Evolutionary conservation across 2,797 vertebrate genomes (phyloP).

Genomic region (Australoheros facetus): DNA sequence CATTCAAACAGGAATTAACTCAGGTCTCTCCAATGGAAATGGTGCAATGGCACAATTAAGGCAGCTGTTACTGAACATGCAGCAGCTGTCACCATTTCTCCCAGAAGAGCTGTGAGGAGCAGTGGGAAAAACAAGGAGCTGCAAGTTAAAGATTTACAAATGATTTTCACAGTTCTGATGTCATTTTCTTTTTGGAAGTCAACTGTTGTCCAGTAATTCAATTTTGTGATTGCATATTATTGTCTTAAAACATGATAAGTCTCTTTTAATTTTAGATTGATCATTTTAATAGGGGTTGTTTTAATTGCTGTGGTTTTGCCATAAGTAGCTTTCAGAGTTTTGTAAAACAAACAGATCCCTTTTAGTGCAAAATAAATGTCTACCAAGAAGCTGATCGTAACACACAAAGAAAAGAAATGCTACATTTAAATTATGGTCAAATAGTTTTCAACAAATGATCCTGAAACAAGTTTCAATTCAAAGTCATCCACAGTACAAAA

Average conservation of each 20-base stretch:
- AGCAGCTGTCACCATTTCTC: slow-evolving; percentile 60
- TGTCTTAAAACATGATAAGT: background rate
- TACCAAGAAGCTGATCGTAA: background rate
- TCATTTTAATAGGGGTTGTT: background rate
- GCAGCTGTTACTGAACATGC: slow-evolving; percentile 49
- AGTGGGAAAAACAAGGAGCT: slow-evolving; percentile 59
- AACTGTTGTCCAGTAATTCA: background rate
- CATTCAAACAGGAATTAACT: slow-evolving; percentile 59
- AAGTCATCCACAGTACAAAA: background rate
- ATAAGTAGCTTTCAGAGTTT: background rate
- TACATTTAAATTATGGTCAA: background rate
- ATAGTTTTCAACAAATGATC: background rate
- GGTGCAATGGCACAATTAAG: slow-evolving; percentile 62
- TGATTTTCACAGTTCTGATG: slow-evolving; percentile 5
- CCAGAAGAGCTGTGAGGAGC: slow-evolving; percentile 39
- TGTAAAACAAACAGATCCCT: background rate
- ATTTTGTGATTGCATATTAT: background rate
- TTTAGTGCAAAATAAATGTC: background rate
- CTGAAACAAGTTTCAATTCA: background rate
- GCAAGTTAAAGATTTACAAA: slow-evolving; percentile 24
- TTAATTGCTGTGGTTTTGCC: background rate
- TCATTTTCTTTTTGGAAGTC: background rate
- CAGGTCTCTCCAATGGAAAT: slow-evolving; percentile 58
- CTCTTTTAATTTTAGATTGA: background rate
- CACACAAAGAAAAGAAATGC: background rate